Evolutionary conservation across 1,140 invertebrate genomes (phyloP), one percentile per base, ranked within the genome.

Genomic region (Camponotus floridanus): DNA sequence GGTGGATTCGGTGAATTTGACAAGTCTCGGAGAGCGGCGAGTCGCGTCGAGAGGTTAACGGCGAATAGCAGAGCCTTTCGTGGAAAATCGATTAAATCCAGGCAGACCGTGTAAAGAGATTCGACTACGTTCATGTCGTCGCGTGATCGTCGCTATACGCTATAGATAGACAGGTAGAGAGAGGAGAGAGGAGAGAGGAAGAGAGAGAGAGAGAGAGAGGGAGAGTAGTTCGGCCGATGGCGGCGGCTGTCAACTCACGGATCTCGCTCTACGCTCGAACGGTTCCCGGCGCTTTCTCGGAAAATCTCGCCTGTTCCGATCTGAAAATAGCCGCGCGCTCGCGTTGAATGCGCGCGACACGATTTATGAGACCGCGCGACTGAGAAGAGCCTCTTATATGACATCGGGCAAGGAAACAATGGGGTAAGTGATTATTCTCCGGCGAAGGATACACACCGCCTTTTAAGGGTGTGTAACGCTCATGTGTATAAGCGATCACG

Each of bases 391-490:
- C 74, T 89, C 80, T 93, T 94, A 91, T 93, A 94, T 94, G 94
- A 94, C 94, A 94, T 92, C 94, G 90, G 94, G 94, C 91, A 94
- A 94, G 86, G 94, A 94, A 90, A 94, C 93, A 90, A 94, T 94
- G 94, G 94, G 94, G 94, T 94, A 93, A 94, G 93, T 92, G 89
- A 87, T 84, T 78, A 51, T 51, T 51, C 48, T 55, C 48, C 45
- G 67, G 64, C 79, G 13, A 31, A 88, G 78, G 70, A 80, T 78
- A 87, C 55, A 90, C 85, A 78, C 89, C 88, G 86, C 90, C 92
- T 93, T 92, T 93, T 92, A 93, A 93, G 93, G 92, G 90, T 91
- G 93, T 91, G 87, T 85, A 85, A 90, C 64, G 73, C 87, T 33
- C 71, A 70, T 57, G 68, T 87, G 62, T 86, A 76, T 83, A 91